phyloP scores from a whole-genome alignment of 2,888 invertebrate species.

The Lacanobia oleracea region DNA sequence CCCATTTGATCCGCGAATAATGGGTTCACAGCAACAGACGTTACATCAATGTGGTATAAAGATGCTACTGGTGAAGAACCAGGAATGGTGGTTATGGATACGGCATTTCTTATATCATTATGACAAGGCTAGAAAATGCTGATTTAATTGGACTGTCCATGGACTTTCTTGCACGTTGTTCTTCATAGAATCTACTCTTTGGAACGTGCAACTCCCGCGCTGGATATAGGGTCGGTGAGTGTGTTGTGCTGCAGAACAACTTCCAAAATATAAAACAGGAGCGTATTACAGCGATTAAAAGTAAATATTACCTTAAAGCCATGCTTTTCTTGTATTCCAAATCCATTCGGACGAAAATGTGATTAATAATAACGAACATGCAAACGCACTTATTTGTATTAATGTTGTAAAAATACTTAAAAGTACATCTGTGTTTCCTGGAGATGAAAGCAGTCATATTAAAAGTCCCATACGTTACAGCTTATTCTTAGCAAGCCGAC shows the following conservation, averaged over 20 bases:
- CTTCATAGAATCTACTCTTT: no score
- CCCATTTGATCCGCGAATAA: conserved; percentile 85
- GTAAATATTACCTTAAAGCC: no score
- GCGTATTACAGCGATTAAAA: no score
- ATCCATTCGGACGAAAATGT: not conserved
- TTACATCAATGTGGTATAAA: conserved; percentile 79
- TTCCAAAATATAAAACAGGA: no score
- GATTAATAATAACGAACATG: no score
- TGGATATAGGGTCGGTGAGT: no score
- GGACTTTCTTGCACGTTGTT: no score
- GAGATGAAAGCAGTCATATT: not conserved
- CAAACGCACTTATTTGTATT: no score
- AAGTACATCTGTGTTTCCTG: not conserved
- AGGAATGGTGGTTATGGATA: conserved; percentile 37
- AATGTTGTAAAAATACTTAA: not conserved
- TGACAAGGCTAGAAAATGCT: no score
- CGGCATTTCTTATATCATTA: not conserved
- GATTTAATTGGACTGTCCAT: no score
- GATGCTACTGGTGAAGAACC: conserved; percentile 59
- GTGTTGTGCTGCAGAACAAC: no score
- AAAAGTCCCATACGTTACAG: not conserved
- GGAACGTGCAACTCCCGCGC: no score
- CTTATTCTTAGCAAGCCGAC: not conserved
- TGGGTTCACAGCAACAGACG: conserved; percentile 78
- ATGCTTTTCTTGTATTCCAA: not conserved